Evolutionary conservation across 2,113 vertebrate genomes (phyloP).

Genomic region (Herpailurus yagouaroundi): DNA sequence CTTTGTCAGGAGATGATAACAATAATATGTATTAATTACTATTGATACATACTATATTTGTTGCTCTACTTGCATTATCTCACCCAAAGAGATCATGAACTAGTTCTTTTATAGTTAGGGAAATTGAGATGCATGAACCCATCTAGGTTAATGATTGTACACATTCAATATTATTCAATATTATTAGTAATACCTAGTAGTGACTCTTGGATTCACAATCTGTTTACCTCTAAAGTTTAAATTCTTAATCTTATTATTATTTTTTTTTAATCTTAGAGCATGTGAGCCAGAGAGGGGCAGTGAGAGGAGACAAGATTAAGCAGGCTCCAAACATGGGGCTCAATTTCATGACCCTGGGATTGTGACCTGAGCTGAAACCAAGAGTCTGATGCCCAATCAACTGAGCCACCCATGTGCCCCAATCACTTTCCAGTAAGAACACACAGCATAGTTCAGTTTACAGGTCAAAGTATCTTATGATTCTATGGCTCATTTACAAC

Average conservation of each 20-base stretch:
- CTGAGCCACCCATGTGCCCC: too few relatives aligned
- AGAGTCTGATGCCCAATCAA: too few relatives aligned
- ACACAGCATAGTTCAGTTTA: background rate
- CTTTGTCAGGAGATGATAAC: background rate
- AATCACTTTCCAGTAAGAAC: background rate
- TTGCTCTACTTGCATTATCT: background rate
- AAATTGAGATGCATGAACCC: background rate
- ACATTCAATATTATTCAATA: background rate
- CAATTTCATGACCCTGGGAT: too few relatives aligned
- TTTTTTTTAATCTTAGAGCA: too few relatives aligned
- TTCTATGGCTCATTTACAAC: background rate
- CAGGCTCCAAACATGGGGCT: too few relatives aligned
- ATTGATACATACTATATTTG: background rate
- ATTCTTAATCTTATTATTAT: background rate
- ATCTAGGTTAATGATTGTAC: background rate
- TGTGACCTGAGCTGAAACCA: too few relatives aligned
- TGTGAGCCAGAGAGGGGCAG: too few relatives aligned
- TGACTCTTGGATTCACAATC: background rate
- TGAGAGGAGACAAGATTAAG: too few relatives aligned
- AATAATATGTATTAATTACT: background rate
- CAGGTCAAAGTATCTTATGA: background rate
- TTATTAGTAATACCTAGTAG: background rate
- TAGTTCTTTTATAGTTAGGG: background rate
- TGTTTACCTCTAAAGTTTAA: background rate
- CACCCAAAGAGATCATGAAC: background rate